phyloP scores from a whole-genome alignment of 2,113 vertebrate species.

The Carassius gibelio region DNA sequence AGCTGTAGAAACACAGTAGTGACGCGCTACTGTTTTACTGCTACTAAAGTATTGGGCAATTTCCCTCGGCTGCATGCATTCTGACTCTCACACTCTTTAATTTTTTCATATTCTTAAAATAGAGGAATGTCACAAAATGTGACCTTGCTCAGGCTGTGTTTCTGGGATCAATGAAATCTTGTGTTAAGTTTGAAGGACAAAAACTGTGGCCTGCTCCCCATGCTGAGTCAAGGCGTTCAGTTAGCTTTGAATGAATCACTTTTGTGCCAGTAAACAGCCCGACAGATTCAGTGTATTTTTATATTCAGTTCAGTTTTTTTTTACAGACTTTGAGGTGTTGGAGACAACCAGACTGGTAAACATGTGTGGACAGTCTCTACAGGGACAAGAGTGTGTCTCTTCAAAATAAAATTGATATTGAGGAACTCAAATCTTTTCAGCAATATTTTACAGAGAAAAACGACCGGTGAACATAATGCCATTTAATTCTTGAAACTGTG shows the following conservation, averaged over 20 bases:
- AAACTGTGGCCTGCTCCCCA: not conserved
- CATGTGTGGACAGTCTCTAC: slow-evolving; percentile 13
- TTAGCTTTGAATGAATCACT: too few relatives aligned
- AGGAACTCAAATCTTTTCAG: not conserved
- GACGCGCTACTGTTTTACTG: not conserved
- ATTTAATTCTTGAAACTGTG: not conserved
- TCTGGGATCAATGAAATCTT: not conserved
- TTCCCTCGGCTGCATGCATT: too few relatives aligned
- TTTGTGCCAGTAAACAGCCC: not conserved
- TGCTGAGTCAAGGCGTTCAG: not conserved
- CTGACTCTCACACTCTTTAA: not conserved
- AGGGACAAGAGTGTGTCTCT: not conserved
- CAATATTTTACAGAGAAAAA: not conserved
- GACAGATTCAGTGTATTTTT: not conserved
- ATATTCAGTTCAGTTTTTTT: not conserved
- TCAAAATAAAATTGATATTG: not conserved
- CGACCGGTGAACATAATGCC: not conserved
- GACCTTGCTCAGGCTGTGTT: too few relatives aligned
- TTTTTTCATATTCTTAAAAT: not conserved
- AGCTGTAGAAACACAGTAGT: not conserved
- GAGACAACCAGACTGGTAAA: not conserved
- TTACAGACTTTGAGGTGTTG: not conserved
- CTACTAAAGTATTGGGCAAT: too few relatives aligned
- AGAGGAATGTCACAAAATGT: too few relatives aligned
- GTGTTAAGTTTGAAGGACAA: not conserved